Conservation (phyloP, 2,113 vertebrate genomes). For the Anas platyrhynchos region DNA sequence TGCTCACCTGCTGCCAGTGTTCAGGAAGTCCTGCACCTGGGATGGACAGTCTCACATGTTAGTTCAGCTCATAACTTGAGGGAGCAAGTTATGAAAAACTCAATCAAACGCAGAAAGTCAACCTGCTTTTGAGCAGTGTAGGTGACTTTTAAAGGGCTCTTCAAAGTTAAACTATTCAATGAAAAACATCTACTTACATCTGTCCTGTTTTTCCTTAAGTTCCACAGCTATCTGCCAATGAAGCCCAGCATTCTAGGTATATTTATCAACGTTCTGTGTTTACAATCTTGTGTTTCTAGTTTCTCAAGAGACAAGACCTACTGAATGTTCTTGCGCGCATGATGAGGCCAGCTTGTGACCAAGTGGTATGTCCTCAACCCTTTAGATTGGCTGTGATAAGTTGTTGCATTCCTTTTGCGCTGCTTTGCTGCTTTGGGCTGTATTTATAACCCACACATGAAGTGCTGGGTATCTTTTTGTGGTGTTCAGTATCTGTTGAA, state of each 20-base stretch:
- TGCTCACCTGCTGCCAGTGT: not conserved
- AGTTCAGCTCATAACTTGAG: not conserved
- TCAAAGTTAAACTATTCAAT: not conserved
- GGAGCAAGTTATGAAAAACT: not conserved
- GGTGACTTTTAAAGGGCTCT: not conserved
- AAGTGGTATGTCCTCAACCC: constrained; percentile 86
- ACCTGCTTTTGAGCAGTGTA: not conserved
- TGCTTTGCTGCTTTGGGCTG: not conserved
- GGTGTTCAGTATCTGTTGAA: not conserved
- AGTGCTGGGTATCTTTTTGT: not conserved
- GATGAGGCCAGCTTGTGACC: constrained; percentile 96
- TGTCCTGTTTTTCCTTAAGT: not conserved
- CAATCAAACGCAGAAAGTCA: not conserved
- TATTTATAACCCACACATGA: not conserved
- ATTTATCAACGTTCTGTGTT: not conserved
- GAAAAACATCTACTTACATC: not conserved
- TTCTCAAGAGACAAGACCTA: constrained; percentile 96
- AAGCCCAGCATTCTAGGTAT: not conserved
- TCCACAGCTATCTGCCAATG: not conserved
- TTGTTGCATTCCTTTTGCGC: rapidly evolving
- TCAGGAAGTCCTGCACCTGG: not conserved
- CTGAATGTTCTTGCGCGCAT: constrained; percentile 95
- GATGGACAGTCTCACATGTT: not conserved
- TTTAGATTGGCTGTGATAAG: not conserved
- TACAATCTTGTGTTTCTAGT: constrained; percentile 76